Evolutionary conservation across 2,113 vertebrate genomes (phyloP).

Genomic region (Manacus vitellinus): DNA sequence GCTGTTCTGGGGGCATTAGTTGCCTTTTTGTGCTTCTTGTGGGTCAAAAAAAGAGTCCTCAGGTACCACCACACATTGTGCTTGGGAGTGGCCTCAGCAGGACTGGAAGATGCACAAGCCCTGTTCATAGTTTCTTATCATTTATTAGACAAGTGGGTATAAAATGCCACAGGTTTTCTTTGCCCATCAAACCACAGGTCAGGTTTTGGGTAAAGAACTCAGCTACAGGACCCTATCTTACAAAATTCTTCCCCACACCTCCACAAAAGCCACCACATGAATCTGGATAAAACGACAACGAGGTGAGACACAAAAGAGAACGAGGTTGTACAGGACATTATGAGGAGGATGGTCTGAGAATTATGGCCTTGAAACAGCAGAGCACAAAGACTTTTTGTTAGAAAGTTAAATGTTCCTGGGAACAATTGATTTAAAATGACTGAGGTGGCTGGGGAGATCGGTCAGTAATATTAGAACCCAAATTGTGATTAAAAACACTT

Average conservation of each 20-base stretch:
- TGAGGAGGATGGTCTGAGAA: not conserved
- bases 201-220: not conserved
- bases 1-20: not conserved
- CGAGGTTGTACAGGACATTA: not conserved
- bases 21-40: not conserved
- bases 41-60: not conserved
- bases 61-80: not conserved
- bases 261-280: not conserved
- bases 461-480: constrained; percentile 41
- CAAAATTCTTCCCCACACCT: not conserved
- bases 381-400: not conserved
- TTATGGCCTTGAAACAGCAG: not conserved
- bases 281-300: not conserved
- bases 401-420: not conserved
- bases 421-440: not conserved
- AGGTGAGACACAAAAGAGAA: not conserved
- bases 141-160: accelerated
- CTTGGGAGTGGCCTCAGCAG: not conserved
- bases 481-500: constrained; percentile 64
- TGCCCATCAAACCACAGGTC: not conserved
- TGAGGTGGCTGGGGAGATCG: not conserved
- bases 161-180: not conserved
- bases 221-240: not conserved
- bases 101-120: not conserved
- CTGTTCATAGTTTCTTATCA: not conserved